Base-by-base conservation (phyloP, 2,113 vertebrate genomes). In the Galbula dea region DNA sequence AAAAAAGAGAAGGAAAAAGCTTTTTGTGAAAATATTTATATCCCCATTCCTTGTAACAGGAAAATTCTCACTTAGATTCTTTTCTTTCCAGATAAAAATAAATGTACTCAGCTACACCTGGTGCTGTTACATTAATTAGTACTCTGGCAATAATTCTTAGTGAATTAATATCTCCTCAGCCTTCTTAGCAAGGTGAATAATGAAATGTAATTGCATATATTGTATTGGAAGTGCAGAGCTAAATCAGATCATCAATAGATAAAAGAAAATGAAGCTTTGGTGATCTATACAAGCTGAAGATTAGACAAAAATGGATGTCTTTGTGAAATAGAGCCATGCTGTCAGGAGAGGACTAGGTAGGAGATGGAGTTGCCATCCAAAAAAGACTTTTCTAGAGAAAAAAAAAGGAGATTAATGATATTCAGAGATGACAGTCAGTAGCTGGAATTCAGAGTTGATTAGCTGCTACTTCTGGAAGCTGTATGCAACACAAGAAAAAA, bases 11-110 rank as follows among this genome's bases (percentile, higher is more conserved):
- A 73, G 15, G 36, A 43, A 2, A 54, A 37, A 4, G 19, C 0
- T 43, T 87, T 74, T 57, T 18, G 9, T 32, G 57, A 39, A 75
- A 89, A 67, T 67, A 77, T 69, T 90, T 59, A 23, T 61, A 43
- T 17, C 36, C 20, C 4, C 1, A 2, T 5, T 79, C 27, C 45
- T 41, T 55, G 1, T 5, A 67, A 54, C 1, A 41, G 46, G 24
- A 78, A 75, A 75, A 63, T 68, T 84, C 51, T 67, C n/a, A 21
- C 15, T 4, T 32, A 32, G 13, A 13, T 58, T 66, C 21, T 74
- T 15, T n/a, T 63, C 19, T 67, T 58, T 54, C 54, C 6, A 23
- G 29, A 45, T 29, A 26, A 61, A 73, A 91, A 58, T 13, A 71
- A 45, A 19, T 1, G 5, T 69, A 19, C 19, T 73, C 0, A 0